These are phyloP conservation scores for Psittacula cyanocephala DNA, from an alignment of 2,113 vertebrate genomes.

Conservation along the genomic window DNA sequence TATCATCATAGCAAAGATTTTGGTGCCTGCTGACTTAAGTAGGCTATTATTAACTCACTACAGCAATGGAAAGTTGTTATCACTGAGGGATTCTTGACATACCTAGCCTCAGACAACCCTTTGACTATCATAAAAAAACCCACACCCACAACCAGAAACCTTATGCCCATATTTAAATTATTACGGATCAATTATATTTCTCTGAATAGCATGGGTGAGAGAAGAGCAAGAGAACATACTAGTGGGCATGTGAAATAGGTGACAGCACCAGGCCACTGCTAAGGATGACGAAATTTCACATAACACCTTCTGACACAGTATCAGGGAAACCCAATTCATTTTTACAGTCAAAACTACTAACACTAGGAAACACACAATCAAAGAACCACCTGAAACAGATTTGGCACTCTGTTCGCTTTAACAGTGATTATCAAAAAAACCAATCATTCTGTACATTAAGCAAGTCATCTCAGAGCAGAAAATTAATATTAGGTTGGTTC, in stretches of 20 bases:
- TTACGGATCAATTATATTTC: background rate
- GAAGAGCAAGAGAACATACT: background rate
- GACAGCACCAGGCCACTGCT: background rate
- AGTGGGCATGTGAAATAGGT: background rate
- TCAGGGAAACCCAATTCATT: background rate
- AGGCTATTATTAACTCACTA: constrained; percentile 53
- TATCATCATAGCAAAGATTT: background rate
- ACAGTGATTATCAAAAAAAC: background rate
- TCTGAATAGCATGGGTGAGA: background rate
- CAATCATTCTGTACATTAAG: background rate
- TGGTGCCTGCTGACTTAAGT: background rate
- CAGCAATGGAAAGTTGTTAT: constrained; percentile 48
- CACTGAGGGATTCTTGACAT: constrained; percentile 17
- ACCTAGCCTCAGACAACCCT: background rate
- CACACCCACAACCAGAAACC: background rate
- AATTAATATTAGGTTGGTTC: background rate
- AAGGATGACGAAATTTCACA: background rate
- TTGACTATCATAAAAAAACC: background rate
- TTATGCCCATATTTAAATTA: background rate
- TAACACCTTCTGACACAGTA: background rate
- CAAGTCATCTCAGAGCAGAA: background rate
- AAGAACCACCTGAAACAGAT: background rate
- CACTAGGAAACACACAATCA: background rate
- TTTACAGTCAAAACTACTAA: background rate
- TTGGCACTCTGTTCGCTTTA: background rate